phyloP scores from a whole-genome alignment of 1,140 invertebrate species.

The Lamellibrachia luymesi region DNA sequence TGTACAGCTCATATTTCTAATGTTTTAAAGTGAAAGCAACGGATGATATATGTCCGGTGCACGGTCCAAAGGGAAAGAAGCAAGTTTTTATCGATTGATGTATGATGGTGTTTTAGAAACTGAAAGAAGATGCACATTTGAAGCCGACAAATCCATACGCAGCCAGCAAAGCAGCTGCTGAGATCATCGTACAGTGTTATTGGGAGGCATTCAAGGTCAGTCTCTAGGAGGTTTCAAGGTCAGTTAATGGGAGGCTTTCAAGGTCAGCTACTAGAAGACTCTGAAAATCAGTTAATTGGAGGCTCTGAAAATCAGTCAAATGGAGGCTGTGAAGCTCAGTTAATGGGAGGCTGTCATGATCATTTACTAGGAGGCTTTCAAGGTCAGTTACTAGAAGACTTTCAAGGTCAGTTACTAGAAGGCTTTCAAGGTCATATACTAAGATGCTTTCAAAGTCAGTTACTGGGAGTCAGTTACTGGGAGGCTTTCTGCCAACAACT shows the following conservation, averaged over 20 bases:
- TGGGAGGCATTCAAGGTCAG: slow-evolving; percentile 34
- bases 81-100: slow-evolving; percentile 29
- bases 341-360: neutral
- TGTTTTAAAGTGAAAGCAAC: neutral
- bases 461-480: too few species aligned
- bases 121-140: slow-evolving; percentile 25
- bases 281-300: neutral
- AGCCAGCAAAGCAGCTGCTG: slow-evolving; percentile 47
- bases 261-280: slow-evolving; percentile 18
- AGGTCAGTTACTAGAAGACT: neutral
- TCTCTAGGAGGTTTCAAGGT: slow-evolving; percentile 31
- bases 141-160: slow-evolving; percentile 55
- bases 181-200: slow-evolving; percentile 34
- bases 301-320: neutral
- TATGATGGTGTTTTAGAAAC: slow-evolving; percentile 10
- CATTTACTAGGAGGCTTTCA: neutral
- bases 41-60: neutral
- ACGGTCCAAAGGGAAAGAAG: slow-evolving; percentile 43
- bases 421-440: neutral
- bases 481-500: too few species aligned
- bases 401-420: too few species aligned
- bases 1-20: neutral
- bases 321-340: neutral
- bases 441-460: too few species aligned
- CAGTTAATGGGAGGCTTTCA: slow-evolving; percentile 34